Conservation (phyloP, 2,113 vertebrate genomes). For the Anarrhichthys ocellatus region DNA sequence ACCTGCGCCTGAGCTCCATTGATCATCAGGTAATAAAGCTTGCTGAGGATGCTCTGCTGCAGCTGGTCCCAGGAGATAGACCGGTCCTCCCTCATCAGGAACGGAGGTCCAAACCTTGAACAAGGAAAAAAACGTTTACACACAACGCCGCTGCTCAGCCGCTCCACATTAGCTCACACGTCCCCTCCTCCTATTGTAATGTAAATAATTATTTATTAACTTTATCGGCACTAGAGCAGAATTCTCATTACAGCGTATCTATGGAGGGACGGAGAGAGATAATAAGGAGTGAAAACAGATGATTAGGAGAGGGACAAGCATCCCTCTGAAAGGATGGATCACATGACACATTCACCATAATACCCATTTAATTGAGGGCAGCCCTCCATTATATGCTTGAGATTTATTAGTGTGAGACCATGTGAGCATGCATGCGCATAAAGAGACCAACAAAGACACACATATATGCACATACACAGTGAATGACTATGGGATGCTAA, state of each 20-base stretch:
- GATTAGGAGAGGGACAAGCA: slow-evolving; percentile 31
- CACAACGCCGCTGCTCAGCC: neutral
- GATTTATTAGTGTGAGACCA: slow-evolving; percentile 48
- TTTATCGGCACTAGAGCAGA: slow-evolving; percentile 20
- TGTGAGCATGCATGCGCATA: neutral
- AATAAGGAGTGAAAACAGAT: slow-evolving; percentile 27
- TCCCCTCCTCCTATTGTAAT: slow-evolving; percentile 10
- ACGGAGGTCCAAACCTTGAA: slow-evolving; percentile 92
- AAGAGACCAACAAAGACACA: slow-evolving; percentile 16
- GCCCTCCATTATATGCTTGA: slow-evolving; percentile 21
- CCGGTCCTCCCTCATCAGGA: slow-evolving; percentile 90
- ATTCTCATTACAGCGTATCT: slow-evolving; percentile 45
- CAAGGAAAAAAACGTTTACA: neutral
- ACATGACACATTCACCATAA: slow-evolving; percentile 53
- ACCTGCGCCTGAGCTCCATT: slow-evolving; percentile 87
- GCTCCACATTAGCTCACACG: neutral
- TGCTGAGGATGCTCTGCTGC: slow-evolving; percentile 90
- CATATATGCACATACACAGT: neutral
- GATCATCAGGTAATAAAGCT: slow-evolving; percentile 89
- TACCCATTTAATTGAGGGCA: slow-evolving; percentile 56
- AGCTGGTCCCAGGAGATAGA: slow-evolving; percentile 91
- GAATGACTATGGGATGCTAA: neutral
- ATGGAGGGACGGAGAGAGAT: slow-evolving; percentile 17
- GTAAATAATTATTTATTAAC: slow-evolving; percentile 32
- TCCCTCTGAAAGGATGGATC: slow-evolving; percentile 32